Evolutionary conservation across 1,140 invertebrate genomes (phyloP).

Genomic region (Ostrea denselamellosa): DNA sequence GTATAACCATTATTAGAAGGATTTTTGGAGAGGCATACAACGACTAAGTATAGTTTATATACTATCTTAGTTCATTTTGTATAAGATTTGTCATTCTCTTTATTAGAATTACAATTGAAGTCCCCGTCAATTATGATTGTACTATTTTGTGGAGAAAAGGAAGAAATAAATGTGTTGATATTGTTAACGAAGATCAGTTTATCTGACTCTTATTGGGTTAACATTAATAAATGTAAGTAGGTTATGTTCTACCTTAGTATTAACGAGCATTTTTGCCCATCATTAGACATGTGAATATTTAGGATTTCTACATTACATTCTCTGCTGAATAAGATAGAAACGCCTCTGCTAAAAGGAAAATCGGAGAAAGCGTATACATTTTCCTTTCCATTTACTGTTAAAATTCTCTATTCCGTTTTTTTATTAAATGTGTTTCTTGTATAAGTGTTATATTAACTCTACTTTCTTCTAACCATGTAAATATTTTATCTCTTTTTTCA

Average conservation of each 20-base stretch:
- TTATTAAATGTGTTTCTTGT: neutral
- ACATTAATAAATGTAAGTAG: neutral
- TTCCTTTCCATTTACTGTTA: too few relatives aligned
- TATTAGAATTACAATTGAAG: neutral
- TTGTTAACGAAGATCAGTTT: neutral
- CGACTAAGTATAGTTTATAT: neutral
- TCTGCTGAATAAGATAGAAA: neutral
- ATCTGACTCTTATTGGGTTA: neutral
- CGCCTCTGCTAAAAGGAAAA: too few relatives aligned
- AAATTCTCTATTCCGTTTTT: too few relatives aligned
- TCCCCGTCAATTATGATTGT: too few relatives aligned
- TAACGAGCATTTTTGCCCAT: neutral
- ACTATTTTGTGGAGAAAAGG: neutral
- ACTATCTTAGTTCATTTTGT: neutral
- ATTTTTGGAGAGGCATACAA: too few relatives aligned
- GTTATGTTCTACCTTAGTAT: neutral
- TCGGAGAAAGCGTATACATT: too few relatives aligned
- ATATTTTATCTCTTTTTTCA: neutral
- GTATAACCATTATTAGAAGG: too few relatives aligned
- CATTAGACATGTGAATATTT: neutral
- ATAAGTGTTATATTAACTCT: slow-evolving; percentile 1
- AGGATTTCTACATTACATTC: neutral
- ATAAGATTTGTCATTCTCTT: slow-evolving; percentile 2
- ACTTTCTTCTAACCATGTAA: neutral
- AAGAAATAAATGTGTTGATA: neutral